phyloP scores from a whole-genome alignment of 2,797 vertebrate species.

The Malacoctenus gilli region DNA sequence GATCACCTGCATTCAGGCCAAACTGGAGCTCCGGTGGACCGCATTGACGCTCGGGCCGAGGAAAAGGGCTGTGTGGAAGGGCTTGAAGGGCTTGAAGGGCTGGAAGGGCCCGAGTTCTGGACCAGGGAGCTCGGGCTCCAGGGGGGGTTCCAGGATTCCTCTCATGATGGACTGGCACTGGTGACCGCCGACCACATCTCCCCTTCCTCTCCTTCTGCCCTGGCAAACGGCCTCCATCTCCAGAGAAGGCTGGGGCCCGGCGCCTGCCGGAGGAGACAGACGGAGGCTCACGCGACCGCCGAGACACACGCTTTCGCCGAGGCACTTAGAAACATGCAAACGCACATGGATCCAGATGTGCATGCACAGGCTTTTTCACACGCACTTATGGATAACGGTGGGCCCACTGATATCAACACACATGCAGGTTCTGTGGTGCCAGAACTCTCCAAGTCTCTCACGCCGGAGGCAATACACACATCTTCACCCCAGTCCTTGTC shows the following conservation, averaged over 20 bases:
- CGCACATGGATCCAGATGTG: slow-evolving; percentile 68
- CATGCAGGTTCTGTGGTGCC: slow-evolving; percentile 40
- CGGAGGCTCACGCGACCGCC: slow-evolving; percentile 56
- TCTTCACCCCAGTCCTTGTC: slow-evolving; percentile 66
- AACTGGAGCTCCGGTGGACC: slow-evolving; percentile 87
- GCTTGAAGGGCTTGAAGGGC: slow-evolving; percentile 71
- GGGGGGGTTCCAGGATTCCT: slow-evolving; percentile 64
- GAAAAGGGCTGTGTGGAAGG: slow-evolving; percentile 70
- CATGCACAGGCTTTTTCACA: slow-evolving; percentile 59
- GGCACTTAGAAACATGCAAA: slow-evolving; percentile 72
- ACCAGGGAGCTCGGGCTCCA: slow-evolving; percentile 74
- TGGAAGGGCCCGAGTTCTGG: slow-evolving; percentile 77
- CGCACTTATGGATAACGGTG: slow-evolving; percentile 75
- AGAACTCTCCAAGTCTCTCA: slow-evolving; percentile 57
- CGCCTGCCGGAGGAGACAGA: slow-evolving; percentile 73
- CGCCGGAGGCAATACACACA: slow-evolving; percentile 71
- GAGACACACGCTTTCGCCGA: slow-evolving; percentile 71
- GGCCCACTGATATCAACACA: slow-evolving; percentile 59
- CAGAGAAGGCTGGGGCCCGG: slow-evolving; percentile 83
- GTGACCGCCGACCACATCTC: slow-evolving; percentile 63
- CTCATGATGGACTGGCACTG: slow-evolving; percentile 65
- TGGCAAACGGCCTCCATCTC: slow-evolving; percentile 92
- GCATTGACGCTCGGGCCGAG: slow-evolving; percentile 84
- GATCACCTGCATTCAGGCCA: slow-evolving; percentile 89
- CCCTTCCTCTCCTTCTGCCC: slow-evolving; percentile 74